These are phyloP conservation scores for Harmothoe impar DNA, from an alignment of 2,888 invertebrate genomes.

Conservation along the genomic window DNA sequence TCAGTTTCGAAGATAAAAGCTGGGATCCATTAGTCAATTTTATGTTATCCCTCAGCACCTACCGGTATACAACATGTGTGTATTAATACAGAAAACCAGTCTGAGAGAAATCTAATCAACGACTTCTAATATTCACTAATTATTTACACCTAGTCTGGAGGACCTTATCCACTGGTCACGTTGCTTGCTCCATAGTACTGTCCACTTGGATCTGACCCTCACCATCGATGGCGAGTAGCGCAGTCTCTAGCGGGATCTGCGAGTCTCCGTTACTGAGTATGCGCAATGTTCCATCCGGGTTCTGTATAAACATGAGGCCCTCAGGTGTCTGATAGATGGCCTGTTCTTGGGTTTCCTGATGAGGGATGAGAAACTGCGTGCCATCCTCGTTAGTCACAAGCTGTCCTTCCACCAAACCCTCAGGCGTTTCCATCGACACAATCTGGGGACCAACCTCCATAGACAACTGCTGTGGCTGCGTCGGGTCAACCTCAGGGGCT, in stretches of 20 bases:
- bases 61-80: neutral
- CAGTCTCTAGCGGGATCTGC: conserved; percentile 80
- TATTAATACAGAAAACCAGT: too few species aligned
- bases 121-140: neutral
- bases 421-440: conserved; percentile 45
- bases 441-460: conserved; percentile 43
- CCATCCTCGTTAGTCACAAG: conserved; percentile 54
- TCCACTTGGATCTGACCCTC: conserved; percentile 22
- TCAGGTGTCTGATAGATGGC: conserved; percentile 79
- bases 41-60: too few species aligned
- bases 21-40: too few species aligned
- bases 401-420: conserved; percentile 52
- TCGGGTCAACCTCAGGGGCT: neutral
- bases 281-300: conserved; percentile 81
- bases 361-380: conserved; percentile 57
- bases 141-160: neutral
- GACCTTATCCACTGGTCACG: neutral
- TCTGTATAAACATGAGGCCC: conserved; percentile 80
- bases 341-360: conserved; percentile 53
- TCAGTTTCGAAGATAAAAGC: too few species aligned
- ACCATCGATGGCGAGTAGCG: conserved; percentile 78
- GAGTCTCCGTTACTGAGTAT: conserved; percentile 79
- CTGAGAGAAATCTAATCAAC: too few species aligned
- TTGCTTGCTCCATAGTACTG: conserved; percentile 29
- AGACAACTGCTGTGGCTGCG: neutral